Percentiles rank a stretch among this genome's conserved stretches.
Conservation (phyloP, 2,797 vertebrate species). For the Rhabdomys pumilio region DNA sequence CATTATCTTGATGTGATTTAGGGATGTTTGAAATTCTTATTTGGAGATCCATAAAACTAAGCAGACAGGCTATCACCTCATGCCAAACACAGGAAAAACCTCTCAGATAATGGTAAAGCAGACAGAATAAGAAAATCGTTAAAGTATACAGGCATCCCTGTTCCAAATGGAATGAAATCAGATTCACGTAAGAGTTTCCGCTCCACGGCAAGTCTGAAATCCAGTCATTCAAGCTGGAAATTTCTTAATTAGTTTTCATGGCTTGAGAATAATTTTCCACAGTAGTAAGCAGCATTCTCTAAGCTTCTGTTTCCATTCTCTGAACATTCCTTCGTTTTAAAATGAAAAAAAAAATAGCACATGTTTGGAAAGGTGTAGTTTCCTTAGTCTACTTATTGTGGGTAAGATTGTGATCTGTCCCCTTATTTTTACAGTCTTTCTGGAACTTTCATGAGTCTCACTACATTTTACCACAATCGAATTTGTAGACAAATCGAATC, state of each 20-base stretch:
- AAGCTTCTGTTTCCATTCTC: not conserved
- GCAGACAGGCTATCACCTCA: not conserved
- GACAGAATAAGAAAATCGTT: not conserved
- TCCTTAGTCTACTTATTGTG: not conserved
- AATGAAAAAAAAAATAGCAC: not conserved
- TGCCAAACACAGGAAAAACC: not conserved
- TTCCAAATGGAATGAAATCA: not conserved
- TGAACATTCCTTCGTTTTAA: not conserved
- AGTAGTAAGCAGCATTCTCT: not conserved
- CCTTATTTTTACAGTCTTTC: not conserved
- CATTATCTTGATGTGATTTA: not conserved
- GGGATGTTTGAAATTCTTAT: not conserved
- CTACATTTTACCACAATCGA: not conserved
- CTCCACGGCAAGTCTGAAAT: conserved; percentile 30
- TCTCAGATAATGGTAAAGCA: not conserved
- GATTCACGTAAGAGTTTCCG: not conserved
- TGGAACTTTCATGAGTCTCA: not conserved
- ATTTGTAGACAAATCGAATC: not conserved
- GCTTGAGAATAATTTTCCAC: conserved; percentile 6
- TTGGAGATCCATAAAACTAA: not conserved
- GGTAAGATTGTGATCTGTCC: not conserved
- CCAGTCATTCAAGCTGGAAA: not conserved
- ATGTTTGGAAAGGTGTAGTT: not conserved
- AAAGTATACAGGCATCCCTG: not conserved
- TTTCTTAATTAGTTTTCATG: conserved; percentile 15